These are phyloP conservation scores for Tinamus guttatus DNA, from an alignment of 2,113 vertebrate genomes.

Conservation along the genomic window DNA sequence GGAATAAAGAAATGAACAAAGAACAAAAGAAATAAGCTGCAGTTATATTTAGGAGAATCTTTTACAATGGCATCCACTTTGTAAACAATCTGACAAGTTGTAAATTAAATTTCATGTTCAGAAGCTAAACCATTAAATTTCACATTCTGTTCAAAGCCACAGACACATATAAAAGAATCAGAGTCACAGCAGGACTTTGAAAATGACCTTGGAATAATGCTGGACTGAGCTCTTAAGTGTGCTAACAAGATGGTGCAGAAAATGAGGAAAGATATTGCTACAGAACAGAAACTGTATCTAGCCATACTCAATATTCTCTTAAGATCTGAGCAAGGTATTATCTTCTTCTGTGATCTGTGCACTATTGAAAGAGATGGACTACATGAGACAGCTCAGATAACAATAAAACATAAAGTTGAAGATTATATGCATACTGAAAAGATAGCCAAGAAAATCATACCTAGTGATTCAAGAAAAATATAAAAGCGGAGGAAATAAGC, in stretches of 20 bases:
- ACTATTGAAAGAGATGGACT: conserved; percentile 37
- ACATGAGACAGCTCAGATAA: conserved; percentile 13
- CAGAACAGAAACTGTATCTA: conserved; percentile 28
- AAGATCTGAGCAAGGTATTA: conserved; percentile 49
- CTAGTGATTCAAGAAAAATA: conserved; percentile 13
- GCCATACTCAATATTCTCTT: conserved; percentile 70
- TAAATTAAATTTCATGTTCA: conserved; percentile 72
- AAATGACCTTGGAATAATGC: conserved; percentile 74
- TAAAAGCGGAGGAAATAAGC: background rate
- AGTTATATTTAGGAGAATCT: conserved; percentile 21
- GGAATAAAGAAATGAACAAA: conserved; percentile 48
- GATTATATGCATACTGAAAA: background rate
- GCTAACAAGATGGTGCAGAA: background rate
- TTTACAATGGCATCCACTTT: background rate
- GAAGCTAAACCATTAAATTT: conserved; percentile 66
- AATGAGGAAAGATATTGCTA: conserved; percentile 29
- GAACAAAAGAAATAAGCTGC: conserved; percentile 14
- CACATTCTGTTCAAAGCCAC: conserved; percentile 66
- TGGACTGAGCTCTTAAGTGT: conserved; percentile 46
- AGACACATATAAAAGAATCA: conserved; percentile 67
- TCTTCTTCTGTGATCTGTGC: conserved; percentile 23
- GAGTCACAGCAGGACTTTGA: conserved; percentile 68
- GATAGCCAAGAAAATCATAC: conserved; percentile 5
- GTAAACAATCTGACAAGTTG: conserved; percentile 61
- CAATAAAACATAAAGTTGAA: conserved; percentile 36